Percentiles rank a stretch among this genome's conserved stretches.
Evolutionary conservation across 2,797 vertebrate species (phyloP).

Genomic region (Ibycter americanus): DNA sequence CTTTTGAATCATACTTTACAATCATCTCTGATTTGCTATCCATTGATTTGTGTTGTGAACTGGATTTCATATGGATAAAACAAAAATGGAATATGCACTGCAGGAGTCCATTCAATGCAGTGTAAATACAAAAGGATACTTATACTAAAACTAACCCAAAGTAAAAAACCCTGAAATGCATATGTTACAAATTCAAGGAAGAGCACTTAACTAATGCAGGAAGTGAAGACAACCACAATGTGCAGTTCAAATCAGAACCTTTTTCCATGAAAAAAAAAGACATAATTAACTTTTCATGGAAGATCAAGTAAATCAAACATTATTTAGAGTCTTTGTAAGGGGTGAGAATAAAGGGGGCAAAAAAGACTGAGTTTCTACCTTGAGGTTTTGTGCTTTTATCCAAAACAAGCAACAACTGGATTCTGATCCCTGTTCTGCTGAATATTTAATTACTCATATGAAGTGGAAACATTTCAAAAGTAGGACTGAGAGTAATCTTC

Average conservation of each 20-base stretch:
- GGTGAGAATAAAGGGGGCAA: not conserved
- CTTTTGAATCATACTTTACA: not conserved
- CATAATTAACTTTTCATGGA: not conserved
- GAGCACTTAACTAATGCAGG: not conserved
- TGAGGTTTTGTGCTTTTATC: not conserved
- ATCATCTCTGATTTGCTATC: not conserved
- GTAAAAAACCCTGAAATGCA: rapidly evolving
- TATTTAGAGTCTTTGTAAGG: not conserved
- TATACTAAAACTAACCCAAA: not conserved
- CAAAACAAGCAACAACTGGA: not conserved
- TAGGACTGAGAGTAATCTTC: not conserved
- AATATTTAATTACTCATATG: not conserved
- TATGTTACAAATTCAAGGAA: not conserved
- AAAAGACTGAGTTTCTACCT: not conserved
- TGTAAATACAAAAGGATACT: not conserved
- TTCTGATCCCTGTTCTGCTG: not conserved
- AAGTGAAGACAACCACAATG: not conserved
- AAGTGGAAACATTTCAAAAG: not conserved
- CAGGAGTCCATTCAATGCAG: not conserved
- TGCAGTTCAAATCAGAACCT: not conserved
- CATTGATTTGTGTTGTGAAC: not conserved
- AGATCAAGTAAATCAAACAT: not conserved
- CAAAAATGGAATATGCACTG: not conserved
- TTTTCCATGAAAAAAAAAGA: not conserved
- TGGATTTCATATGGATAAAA: not conserved